Base-by-base conservation (phyloP, 1,140 invertebrate genomes). In the Drosophila sulfurigaster region DNA sequence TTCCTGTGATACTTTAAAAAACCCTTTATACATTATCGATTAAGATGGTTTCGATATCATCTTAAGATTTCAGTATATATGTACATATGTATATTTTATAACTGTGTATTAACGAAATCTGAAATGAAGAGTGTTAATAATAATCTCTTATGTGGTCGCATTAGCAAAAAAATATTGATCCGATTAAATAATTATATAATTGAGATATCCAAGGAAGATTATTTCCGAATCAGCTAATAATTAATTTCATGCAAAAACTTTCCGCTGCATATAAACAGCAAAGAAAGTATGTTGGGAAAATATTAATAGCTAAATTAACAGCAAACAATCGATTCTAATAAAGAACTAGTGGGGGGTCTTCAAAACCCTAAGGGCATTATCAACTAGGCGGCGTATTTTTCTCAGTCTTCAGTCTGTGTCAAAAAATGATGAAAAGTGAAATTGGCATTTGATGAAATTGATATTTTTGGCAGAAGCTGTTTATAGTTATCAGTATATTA, bases 401-500 rank as follows among this genome's bases (percentile, higher is more conserved):
- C 8, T 30, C 13, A 0, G 2, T 38, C 52, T 56, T 57, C 0
- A 2, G 2, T 57, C 0, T 38, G 10, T 38, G 16, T 13, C 35
- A 25, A 25, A 25, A 25, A 25, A 25, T 25, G 30, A 15, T 32
- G 30, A 25, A 64, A 64, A 64, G 60, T 64, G 48, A 52, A 43
- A 64, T 56, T 56, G 52, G 10, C 8, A 38, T 16, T 56, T 58
- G 56, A 43, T 41, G 38, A 45, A 58, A 28, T 58, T 58, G 4
- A 58, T 58, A 43, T 58, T 58, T 58, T 43, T 45, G n/a, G 25
- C 35, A 70, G 51, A 56, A 43, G n/a, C 16, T 11, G 59, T 16
- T 63, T 62, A 11, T 38, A 63, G 8, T 54, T 63, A 63, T 68
- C 15, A 16, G 25, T 30, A 38, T 68, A 68, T 52, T 59, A 30